These are phyloP conservation scores for Sebastes minor DNA, from an alignment of 2,797 vertebrate species.

Conservation along the genomic window DNA sequence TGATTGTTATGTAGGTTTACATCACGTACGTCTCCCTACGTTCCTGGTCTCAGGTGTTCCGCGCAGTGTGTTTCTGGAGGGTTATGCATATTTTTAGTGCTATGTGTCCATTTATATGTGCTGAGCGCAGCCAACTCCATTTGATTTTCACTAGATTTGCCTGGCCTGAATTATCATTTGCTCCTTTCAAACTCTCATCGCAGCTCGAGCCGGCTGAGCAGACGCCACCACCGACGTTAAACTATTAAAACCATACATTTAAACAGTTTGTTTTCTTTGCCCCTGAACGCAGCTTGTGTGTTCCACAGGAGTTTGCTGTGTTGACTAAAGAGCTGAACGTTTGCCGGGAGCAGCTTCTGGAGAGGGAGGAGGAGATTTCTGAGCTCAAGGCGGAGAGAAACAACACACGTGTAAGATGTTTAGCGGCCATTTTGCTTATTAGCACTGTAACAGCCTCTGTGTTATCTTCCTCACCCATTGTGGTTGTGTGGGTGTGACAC, in stretches of 20 bases:
- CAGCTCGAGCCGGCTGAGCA: not conserved
- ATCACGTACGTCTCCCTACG: constrained; percentile 36
- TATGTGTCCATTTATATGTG: not conserved
- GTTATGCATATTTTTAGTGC: constrained; percentile 16
- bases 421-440: constrained; percentile 76
- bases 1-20: constrained; percentile 65
- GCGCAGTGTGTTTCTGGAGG: constrained; percentile 6
- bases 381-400: constrained; percentile 92
- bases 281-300: constrained; percentile 62
- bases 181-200: constrained; percentile 4
- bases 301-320: constrained; percentile 90
- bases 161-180: constrained; percentile 8
- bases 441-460: constrained; percentile 61
- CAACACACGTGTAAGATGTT: constrained; percentile 88
- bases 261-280: constrained; percentile 59
- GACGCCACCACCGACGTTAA: constrained; percentile 10
- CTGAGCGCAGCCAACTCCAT: not conserved
- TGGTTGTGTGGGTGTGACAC: constrained; percentile 60
- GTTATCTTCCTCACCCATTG: constrained; percentile 64
- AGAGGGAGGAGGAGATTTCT: constrained; percentile 91
- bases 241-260: constrained; percentile 34
- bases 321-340: constrained; percentile 93
- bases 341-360: constrained; percentile 92
- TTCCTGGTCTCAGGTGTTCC: constrained; percentile 54
- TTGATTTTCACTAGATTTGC: not conserved